Percentiles rank a stretch among this genome's conserved stretches.
Evolutionary conservation across 2,888 invertebrate genomes (phyloP).

Genomic region (Doris montereyensis): DNA sequence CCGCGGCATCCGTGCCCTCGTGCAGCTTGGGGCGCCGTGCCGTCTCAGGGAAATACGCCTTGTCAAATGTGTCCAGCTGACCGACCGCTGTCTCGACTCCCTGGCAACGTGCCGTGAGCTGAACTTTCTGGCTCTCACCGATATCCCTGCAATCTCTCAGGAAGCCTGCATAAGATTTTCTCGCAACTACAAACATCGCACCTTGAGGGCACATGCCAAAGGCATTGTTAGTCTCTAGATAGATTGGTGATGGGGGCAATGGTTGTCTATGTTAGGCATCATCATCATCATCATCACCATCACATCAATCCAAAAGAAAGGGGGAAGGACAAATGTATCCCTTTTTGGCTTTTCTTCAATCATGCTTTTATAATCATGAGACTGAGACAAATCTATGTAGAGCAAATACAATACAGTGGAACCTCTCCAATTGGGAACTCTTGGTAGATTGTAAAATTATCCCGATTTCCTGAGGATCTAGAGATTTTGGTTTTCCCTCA

Average conservation of each 20-base stretch:
- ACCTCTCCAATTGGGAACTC: too few relatives aligned
- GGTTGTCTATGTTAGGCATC: background rate
- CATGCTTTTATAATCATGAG: too few relatives aligned
- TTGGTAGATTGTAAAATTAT: too few relatives aligned
- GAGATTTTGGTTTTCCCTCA: too few relatives aligned
- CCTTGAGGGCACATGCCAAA: conserved; percentile 34
- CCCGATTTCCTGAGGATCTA: too few relatives aligned
- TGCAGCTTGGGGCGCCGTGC: conserved; percentile 44
- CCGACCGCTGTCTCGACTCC: conserved; percentile 41
- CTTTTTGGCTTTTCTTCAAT: too few relatives aligned
- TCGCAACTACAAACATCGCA: conserved; percentile 33
- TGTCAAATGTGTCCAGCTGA: conserved; percentile 42
- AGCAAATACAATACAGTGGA: too few relatives aligned
- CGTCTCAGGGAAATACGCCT: conserved; percentile 39
- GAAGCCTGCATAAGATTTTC: conserved; percentile 40
- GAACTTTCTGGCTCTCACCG: conserved; percentile 38
- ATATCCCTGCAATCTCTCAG: conserved; percentile 44
- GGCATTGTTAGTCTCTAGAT: conserved; percentile 35
- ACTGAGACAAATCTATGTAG: too few relatives aligned
- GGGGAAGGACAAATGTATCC: too few relatives aligned
- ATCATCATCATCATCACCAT: background rate
- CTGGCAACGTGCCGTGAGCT: conserved; percentile 38
- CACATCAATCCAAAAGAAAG: too few relatives aligned
- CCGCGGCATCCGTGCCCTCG: conserved; percentile 81
- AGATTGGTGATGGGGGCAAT: background rate